Conservation (phyloP, 2,113 vertebrate species). For the Enhydra lutris region DNA sequence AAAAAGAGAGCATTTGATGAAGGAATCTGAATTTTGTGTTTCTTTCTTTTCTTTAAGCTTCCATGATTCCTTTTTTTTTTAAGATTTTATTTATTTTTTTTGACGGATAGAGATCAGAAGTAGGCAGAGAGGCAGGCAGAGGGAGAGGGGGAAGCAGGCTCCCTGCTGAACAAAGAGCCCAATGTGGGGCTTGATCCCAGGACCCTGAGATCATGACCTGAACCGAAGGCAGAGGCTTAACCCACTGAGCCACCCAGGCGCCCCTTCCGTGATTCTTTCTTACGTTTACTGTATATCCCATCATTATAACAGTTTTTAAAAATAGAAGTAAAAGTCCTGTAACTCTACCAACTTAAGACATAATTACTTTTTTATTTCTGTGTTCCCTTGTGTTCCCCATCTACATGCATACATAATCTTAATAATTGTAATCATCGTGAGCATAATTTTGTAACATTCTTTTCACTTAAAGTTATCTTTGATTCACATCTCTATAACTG, state of each 20-base stretch:
- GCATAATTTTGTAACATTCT: not conserved
- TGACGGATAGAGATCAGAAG: too few relatives aligned
- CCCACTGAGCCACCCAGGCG: too few relatives aligned
- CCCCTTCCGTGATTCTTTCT: not conserved
- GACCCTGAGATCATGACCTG: too few relatives aligned
- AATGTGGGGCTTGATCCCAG: too few relatives aligned
- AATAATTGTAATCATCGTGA: not conserved
- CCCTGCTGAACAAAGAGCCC: too few relatives aligned
- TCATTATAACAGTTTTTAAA: not conserved
- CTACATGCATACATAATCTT: not conserved
- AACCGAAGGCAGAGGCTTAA: too few relatives aligned
- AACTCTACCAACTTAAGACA: not conserved
- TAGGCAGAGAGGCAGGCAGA: too few relatives aligned
- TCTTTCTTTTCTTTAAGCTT: not conserved
- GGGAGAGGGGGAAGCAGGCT: too few relatives aligned
- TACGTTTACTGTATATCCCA: not conserved
- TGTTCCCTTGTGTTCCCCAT: not conserved
- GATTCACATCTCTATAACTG: not conserved
- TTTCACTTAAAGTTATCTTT: constrained; percentile 11
- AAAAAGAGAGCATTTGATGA: not conserved
- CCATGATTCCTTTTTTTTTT: not conserved
- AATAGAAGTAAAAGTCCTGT: not conserved
- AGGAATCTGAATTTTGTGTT: not conserved
- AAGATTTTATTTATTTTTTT: not conserved
- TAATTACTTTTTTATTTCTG: not conserved